These are phyloP conservation scores for Antheraea assamensis DNA, from an alignment of 2,888 invertebrate genomes.

Conservation along the genomic window DNA sequence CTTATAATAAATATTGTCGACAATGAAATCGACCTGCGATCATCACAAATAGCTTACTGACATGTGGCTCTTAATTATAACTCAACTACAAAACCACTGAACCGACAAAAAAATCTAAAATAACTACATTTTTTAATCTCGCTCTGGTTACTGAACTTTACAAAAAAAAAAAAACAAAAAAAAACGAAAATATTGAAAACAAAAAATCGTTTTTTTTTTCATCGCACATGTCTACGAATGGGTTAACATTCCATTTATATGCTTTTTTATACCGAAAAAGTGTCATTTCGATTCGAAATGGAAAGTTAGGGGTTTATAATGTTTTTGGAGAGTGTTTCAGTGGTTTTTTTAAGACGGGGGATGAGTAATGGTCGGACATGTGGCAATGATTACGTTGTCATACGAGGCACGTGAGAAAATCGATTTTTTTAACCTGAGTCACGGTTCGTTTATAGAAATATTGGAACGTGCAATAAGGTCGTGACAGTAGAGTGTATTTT, in stretches of 20 bases:
- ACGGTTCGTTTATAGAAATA: slow-evolving; percentile 38
- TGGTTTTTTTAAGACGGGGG: slow-evolving; percentile 45
- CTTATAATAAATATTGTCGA: neutral
- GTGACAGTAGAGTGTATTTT: neutral
- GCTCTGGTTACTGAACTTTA: slow-evolving; percentile 78
- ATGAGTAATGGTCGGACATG: slow-evolving; percentile 72
- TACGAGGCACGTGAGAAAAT: slow-evolving; percentile 69
- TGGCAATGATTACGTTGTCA: slow-evolving; percentile 69
- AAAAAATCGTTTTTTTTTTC: slow-evolving; percentile 55
- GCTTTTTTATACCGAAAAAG: slow-evolving; percentile 50
- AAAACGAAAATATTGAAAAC: slow-evolving; percentile 21
- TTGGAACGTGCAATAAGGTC: slow-evolving; percentile 33
- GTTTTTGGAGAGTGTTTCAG: slow-evolving; percentile 45
- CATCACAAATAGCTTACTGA: slow-evolving; percentile 52
- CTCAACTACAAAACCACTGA: slow-evolving; percentile 72
- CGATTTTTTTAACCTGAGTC: slow-evolving; percentile 40
- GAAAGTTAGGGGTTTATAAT: slow-evolving; percentile 61
- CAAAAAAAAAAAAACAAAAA: slow-evolving; percentile 19
- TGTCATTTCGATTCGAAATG: slow-evolving; percentile 77
- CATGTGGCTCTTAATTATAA: slow-evolving; percentile 79
- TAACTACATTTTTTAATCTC: slow-evolving; percentile 71
- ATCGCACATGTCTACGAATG: slow-evolving; percentile 66
- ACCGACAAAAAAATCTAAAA: slow-evolving; percentile 69
- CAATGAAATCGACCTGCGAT: slow-evolving; percentile 30
- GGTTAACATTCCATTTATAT: slow-evolving; percentile 59